phyloP scores from a whole-genome alignment of 1,140 invertebrate genomes.

The Radopholus similis region DNA sequence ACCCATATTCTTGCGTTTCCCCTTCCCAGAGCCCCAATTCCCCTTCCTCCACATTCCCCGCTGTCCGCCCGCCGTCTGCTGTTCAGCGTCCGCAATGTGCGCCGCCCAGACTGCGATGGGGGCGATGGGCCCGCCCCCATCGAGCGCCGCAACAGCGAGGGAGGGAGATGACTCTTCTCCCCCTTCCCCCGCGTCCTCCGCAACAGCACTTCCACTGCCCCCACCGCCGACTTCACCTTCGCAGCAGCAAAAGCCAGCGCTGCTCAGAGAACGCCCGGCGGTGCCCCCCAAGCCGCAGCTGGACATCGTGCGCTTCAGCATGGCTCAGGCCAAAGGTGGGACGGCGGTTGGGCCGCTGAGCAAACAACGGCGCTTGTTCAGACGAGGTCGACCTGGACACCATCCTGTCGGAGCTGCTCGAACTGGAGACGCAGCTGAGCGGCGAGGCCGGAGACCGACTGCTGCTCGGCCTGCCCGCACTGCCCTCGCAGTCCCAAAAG shows the following conservation, averaged over 20 bases:
- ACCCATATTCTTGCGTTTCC: background rate
- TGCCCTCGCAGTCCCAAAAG: background rate
- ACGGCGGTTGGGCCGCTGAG: conserved; percentile 8
- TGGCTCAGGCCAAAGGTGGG: conserved; percentile 49
- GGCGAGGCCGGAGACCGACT: conserved; percentile 39
- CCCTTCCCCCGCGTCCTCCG: background rate
- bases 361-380: conserved; percentile 16
- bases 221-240: background rate
- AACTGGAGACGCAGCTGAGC: conserved; percentile 42
- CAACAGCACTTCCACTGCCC: background rate
- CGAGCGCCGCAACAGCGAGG: background rate
- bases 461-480: conserved; percentile 37
- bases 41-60: background rate
- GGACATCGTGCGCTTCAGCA: conserved; percentile 45
- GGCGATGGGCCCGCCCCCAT: conserved; percentile 1
- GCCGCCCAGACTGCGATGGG: background rate
- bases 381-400: conserved; percentile 45
- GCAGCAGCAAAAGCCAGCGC: background rate
- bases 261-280: conserved; percentile 8
- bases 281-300: conserved; percentile 48
- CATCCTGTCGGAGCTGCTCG: conserved; percentile 37
- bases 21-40: background rate
- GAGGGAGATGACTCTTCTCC: background rate
- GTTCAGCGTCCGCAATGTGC: background rate
- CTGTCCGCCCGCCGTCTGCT: background rate